Evolutionary conservation across 2,888 invertebrate species (phyloP), one percentile per base, ranked within the genome.

Genomic region (Habroteleia sp.): DNA sequence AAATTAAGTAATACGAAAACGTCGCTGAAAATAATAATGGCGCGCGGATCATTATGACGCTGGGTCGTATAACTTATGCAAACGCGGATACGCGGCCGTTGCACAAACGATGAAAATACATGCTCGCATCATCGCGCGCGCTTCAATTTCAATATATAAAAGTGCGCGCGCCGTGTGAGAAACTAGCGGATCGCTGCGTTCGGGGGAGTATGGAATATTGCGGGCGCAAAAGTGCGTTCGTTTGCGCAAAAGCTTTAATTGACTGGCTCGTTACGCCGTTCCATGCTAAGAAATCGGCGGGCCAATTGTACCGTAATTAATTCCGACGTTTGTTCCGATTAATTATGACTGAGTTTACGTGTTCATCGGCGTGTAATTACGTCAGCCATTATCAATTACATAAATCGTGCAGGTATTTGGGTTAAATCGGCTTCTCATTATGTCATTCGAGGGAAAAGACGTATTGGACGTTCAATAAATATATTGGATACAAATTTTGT

Each of bases 361-460:
- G 63, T 52, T 42, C 58, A 48, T 42, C 39, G 63, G 31, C 44
- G 48, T 69, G 25, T 62, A 74, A 74, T 69, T 63, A 63, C 48
- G 41, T 41, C 62, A 42, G 29, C 10, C 23, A 56, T 54, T 52
- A 74, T 48, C 62, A 48, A 48, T 66, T 68, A 60, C 44, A 65
- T 48, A 58, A 60, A 73, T 48, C 31, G 39, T 11, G 41, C 48
- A 29, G 20, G 13, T 66, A 60, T 69, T 37, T 69, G 50, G 52
- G 52, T 58, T 69, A 52, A 11, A 52, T 13, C 10, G 11, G 8
- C 2, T 60, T 46, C 7, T 39, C 25, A 33, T 37, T 41, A 42
- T 13, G 13, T 1, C 10, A 13, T 29, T 3, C 6, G 3, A 3
- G 41, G 16, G 11, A 41, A 52, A 25, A 10, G 14, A 25, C 23